Base-by-base conservation (phyloP, 2,113 vertebrate genomes). In the Entosphenus tridentatus region DNA sequence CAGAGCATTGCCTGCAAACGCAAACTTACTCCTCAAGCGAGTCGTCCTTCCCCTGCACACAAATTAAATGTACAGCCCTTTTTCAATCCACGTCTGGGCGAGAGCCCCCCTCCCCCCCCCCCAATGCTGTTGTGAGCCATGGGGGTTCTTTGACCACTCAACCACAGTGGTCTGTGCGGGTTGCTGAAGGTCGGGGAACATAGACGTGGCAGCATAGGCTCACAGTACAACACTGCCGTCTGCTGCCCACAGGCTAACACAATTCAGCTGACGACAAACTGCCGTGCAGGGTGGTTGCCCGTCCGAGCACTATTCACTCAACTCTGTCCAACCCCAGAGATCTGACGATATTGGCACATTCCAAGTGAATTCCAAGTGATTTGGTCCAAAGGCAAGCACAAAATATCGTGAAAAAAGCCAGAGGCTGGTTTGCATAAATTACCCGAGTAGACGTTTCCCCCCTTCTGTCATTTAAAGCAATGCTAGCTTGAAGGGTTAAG, bases 1-100 rank as follows among this genome's bases (percentile, higher is more conserved):
- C 82, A 98, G 83, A 71, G 93, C 89, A 69, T 77, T 83, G 65
- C 93, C 93, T 96, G 77, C 69, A 76, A 73, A 79, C 77, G 78
- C 72, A 79, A 56, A 79, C n/a, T 10, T 13, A 58, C 73, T 21
- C 69, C 4, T 70, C 74, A 71, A n/a, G 65, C 54, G 69, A 2
- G 14, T 68, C 72, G 69, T 68, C 76, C 67, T 70, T 67, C 69
- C 55, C 71, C 73, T 65, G 74, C 62, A 56, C 73, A 72, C 57
- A 74, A 72, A 67, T 73, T 68, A 68, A 55, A n/a, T 57, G 75
- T 73, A 74, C 73, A 67, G 74, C 72, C 78, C 76, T 79, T 75
- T 75, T 73, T 77, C 72, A 68, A 69, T 77, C 74, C 73, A 78
- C 80, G 81, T 79, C 81, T 79, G 79, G 80, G 81, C 75, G 82